Conservation (phyloP, 1,140 invertebrate species). For the Aphaenogaster floridana region DNA sequence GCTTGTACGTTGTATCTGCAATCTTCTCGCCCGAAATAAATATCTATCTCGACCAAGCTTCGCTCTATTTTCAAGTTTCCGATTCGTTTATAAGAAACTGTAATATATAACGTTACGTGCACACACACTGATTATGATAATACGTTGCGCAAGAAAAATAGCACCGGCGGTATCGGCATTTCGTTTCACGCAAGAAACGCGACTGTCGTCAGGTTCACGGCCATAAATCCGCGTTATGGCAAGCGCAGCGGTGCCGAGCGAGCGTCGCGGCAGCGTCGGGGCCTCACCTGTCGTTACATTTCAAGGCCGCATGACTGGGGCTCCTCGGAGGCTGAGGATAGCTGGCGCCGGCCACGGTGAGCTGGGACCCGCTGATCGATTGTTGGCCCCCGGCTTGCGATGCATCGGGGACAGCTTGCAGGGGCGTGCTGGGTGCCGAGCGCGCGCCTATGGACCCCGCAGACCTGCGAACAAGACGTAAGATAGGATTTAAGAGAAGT, state of each 20-base stretch:
- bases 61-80: not conserved
- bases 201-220: not conserved
- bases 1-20: not conserved
- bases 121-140: not conserved
- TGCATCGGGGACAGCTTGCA: constrained; percentile 80
- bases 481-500: not conserved
- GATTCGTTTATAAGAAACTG: not conserved
- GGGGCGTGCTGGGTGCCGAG: constrained; percentile 83
- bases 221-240: not conserved
- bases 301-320: constrained; percentile 81
- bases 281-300: constrained; percentile 83
- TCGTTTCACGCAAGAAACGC: not conserved
- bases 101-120: not conserved
- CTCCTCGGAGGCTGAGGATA: constrained; percentile 81
- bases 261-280: not conserved
- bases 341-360: constrained; percentile 76
- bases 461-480: constrained; percentile 76
- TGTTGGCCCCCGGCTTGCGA: constrained; percentile 75
- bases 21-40: not conserved
- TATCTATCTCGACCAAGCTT: not conserved
- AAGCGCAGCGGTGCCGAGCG: not conserved
- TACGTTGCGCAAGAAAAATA: not conserved
- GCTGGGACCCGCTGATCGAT: constrained; percentile 78
- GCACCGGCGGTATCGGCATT: not conserved
- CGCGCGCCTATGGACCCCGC: constrained; percentile 85